Evolutionary conservation across 2,888 invertebrate genomes (phyloP).

Genomic region (Melanostoma mellinum): DNA sequence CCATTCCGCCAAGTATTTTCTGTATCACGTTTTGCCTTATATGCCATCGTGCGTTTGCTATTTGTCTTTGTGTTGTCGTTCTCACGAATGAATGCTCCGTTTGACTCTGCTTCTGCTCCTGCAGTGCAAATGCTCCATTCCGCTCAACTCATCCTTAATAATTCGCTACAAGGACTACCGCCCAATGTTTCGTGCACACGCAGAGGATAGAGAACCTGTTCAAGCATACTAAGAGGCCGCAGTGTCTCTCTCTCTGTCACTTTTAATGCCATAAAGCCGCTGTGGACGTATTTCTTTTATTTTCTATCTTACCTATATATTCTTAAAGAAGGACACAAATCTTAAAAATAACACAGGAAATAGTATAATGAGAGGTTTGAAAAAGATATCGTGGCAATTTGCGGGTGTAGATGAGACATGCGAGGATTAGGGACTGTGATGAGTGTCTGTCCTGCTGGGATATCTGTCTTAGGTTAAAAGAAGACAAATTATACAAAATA

Average conservation of each 20-base stretch:
- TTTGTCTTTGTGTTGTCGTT: constrained; percentile 33
- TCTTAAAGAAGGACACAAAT: constrained; percentile 2
- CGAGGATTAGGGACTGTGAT: constrained; percentile 46
- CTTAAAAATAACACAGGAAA: constrained; percentile 6
- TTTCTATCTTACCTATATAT: neutral
- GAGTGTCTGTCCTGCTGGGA: constrained; percentile 40
- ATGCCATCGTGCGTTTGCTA: constrained; percentile 28
- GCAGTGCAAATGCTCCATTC: neutral
- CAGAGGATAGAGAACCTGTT: constrained; percentile 38
- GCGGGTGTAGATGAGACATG: constrained; percentile 23
- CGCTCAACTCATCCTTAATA: neutral
- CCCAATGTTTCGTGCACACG: constrained; percentile 44
- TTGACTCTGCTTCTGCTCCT: constrained; percentile 31
- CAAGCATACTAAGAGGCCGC: constrained; percentile 61
- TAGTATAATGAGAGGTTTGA: constrained; percentile 1
- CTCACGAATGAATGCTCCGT: constrained; percentile 48
- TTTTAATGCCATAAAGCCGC: constrained; percentile 53
- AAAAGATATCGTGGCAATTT: neutral
- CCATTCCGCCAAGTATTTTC: constrained; percentile 57
- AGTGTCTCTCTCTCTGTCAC: neutral
- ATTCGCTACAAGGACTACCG: constrained; percentile 47
- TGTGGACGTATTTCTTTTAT: constrained; percentile 7
- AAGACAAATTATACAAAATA: constrained; percentile 11
- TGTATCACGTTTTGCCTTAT: constrained; percentile 50
- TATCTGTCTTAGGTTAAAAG: constrained; percentile 31